Conservation (phyloP, 2,797 vertebrate genomes). For the Alfaro cultratus region DNA sequence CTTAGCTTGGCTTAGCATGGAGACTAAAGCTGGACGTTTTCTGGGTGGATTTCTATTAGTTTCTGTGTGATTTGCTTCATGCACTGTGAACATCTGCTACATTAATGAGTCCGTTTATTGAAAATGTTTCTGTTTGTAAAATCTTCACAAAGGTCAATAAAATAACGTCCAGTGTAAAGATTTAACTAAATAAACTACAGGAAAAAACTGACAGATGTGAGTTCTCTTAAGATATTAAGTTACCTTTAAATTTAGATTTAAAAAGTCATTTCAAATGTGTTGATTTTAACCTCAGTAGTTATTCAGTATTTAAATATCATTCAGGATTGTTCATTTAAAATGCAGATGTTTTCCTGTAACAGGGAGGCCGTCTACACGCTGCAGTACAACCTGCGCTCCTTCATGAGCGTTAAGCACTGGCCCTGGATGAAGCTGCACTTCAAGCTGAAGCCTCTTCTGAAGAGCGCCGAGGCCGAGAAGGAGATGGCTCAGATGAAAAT, state of each 20-base stretch:
- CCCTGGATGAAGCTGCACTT: conserved; percentile 92
- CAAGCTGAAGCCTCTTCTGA: conserved; percentile 89
- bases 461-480: conserved; percentile 87
- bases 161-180: not conserved
- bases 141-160: not conserved
- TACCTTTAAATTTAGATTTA: not conserved
- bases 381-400: conserved; percentile 86
- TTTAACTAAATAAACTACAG: not conserved
- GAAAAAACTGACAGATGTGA: not conserved
- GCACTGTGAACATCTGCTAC: too few species aligned
- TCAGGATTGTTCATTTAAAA: not conserved
- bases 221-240: not conserved
- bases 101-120: too few species aligned
- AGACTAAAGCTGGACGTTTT: too few species aligned
- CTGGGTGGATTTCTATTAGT: too few species aligned
- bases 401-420: conserved; percentile 91
- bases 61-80: too few species aligned
- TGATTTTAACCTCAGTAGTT: not conserved
- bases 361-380: conserved; percentile 77
- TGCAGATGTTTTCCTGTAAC: not conserved
- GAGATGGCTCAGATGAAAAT: conserved; percentile 89
- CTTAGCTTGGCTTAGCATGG: not conserved
- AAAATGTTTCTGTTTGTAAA: too few species aligned
- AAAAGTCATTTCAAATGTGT: not conserved
- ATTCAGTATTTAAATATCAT: not conserved